Base-by-base conservation (phyloP, 2,797 vertebrate species). In the Parotocinclus haroldoi region DNA sequence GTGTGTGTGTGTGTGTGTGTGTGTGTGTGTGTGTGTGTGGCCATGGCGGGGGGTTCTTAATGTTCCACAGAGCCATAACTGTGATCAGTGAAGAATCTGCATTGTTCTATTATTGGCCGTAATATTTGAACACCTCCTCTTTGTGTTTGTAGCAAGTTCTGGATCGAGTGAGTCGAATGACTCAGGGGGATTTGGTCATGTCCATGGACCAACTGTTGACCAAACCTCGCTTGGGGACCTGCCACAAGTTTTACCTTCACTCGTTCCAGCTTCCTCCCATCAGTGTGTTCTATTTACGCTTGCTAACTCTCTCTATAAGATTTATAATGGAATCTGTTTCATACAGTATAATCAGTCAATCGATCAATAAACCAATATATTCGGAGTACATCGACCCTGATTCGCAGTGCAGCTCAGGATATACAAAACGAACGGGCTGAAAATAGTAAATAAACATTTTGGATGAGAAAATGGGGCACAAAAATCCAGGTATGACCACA, bases 131-230 rank as follows among this genome's bases (percentile, higher is more conserved):
- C 57, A 6, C 42, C 44, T 49, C 7, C 17, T 0, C 18, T 69
- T 37, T 64, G 49, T 60, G 16, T 58, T 50, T 81, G 45, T 76
- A 99, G 97, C 95, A 98, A 96, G 97, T 99, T 53, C 85, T 99
- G 78, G 95, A 99, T 79, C 79, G 94, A 39, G 94, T 99, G 70
- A 95, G 97, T 79, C 92, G 91, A 10, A 94, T 98, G 94, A 99
- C 96, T 12, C 97, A 99, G 83, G 96, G 96, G 27, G 97, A 99
- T 84, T 89, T 99, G 78, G 95, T 99, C n/a, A 93, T 98, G 92
- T 99, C 96, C n/a, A 98, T 99, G 96, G 97, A 99, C 82, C 97
- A 99, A 65, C 89, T 99, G 40, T 88, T 99, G 78, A 98, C 97
- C 38, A 99, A 98, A 84, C 97, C 97, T 69, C 95, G 91, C 38